These are phyloP conservation scores for Ophion obscuratus DNA, from an alignment of 2,888 invertebrate species.

Conservation along the genomic window DNA sequence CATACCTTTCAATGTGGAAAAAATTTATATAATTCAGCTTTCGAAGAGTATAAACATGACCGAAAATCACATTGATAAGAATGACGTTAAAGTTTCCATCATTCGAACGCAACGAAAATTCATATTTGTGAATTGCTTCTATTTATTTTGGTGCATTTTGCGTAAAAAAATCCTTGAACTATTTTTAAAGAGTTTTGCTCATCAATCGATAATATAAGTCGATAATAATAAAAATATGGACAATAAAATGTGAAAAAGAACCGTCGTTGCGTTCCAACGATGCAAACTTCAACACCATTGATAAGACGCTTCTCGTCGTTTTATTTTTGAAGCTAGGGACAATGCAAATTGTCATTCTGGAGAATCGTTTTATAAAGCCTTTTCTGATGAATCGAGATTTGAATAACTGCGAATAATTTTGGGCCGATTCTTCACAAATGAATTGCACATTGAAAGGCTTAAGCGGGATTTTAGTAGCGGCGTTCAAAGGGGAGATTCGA, in stretches of 20 bases:
- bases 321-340: not conserved
- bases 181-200: no score
- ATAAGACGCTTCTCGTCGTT: not conserved
- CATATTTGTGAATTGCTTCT: no score
- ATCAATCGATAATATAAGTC: no score
- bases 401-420: not conserved
- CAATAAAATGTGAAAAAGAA: no score
- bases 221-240: not conserved
- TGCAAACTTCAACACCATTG: not conserved
- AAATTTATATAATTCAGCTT: not conserved
- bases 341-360: no score
- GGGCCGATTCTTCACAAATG: not conserved
- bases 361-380: not conserved
- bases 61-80: not conserved
- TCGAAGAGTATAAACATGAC: not conserved
- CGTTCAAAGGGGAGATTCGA: constrained; percentile 62
- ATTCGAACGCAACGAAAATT: no score
- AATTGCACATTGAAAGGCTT: constrained; percentile 54
- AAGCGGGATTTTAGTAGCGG: constrained; percentile 45
- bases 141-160: no score
- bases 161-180: no score
- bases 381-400: not conserved
- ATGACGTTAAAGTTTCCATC: no score
- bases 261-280: no score
- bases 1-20: not conserved